These are phyloP conservation scores for Laodelphax striatellus DNA, from an alignment of 1,140 invertebrate genomes.

Conservation along the genomic window DNA sequence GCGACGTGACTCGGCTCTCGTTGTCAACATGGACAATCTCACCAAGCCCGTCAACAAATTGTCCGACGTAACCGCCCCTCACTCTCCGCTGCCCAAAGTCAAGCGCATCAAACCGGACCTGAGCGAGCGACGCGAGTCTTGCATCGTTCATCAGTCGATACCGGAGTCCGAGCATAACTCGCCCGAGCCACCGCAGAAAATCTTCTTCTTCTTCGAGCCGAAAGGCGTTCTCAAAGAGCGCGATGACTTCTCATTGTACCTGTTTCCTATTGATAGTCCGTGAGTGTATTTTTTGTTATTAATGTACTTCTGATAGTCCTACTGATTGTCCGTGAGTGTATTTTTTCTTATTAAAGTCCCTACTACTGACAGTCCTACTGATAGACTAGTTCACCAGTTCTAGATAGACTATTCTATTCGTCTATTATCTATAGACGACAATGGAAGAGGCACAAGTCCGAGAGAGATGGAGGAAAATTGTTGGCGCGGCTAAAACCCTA, in stretches of 20 bases:
- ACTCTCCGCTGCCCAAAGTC: slow-evolving; percentile 14
- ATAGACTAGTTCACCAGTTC: too few species aligned
- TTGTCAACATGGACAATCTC: neutral
- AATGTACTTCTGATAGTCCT: too few species aligned
- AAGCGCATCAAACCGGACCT: neutral
- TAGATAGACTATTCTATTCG: too few species aligned
- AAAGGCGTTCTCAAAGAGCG: slow-evolving; percentile 73
- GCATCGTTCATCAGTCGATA: neutral
- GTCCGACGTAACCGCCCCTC: neutral
- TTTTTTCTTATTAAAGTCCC: too few species aligned
- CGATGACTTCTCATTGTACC: slow-evolving; percentile 75
- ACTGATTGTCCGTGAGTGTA: too few species aligned
- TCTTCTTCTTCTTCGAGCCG: slow-evolving; percentile 57
- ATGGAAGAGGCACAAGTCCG: too few species aligned
- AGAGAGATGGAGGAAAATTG: too few species aligned
- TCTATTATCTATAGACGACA: too few species aligned
- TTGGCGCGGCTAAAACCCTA: too few species aligned
- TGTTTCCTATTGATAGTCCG: slow-evolving; percentile 74
- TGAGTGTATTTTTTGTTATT: slow-evolving; percentile 34
- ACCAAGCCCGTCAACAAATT: slow-evolving; percentile 14
- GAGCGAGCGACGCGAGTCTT: slow-evolving; percentile 5
- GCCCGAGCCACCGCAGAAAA: slow-evolving; percentile 26
- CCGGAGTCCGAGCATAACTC: slow-evolving; percentile 11
- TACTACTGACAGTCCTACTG: too few species aligned
- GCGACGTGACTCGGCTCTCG: neutral